Evolutionary conservation across 2,797 vertebrate genomes (phyloP), one percentile per base, ranked within the genome.

Genomic region (Myotis vivesi): DNA sequence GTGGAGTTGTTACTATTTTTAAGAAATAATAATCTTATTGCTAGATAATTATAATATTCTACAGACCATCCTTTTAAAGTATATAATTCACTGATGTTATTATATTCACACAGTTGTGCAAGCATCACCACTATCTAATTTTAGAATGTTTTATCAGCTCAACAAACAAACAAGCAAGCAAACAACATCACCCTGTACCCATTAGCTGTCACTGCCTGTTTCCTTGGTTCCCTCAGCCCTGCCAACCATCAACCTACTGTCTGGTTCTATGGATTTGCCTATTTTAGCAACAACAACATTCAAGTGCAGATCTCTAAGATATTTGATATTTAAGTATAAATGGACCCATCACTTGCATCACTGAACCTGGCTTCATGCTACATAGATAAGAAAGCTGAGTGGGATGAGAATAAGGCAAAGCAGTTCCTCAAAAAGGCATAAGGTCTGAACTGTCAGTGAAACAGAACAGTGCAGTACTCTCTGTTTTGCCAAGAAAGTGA

Each of bases 351-450:
- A 55, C 3, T n/a, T 46, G 9, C 73, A 19, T 95, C n/a, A 86
- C 55, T 94, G 89, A 69, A 28, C 62, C 28, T 62, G 15, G 49
- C 49, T 95, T 87, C 51, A 30, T 79, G 53, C 79, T 88, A 88
- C 93, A 25, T 53, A 82, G 68, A 57, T 81, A 77, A 72, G 92
- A 82, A 84, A 44, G 66, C 71, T 73, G 93, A 87, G 41, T 68
- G 66, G 75, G 72, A n/a, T 62, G 36, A 91, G 49, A 86, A 75
- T 51, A 85, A 96, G 53, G 25, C 49, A 95, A 88, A 88, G 57
- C 38, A 53, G 85, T 96, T 94, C 94, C 82, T 94, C 85, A 89
- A 72, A 77, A 85, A 79, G 10, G 16, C 82, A 41, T 36, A 85
- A 71, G 22, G 82, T 86, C 59, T 92, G 59, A 92, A 93, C 59